Evolutionary conservation across 2,888 invertebrate species (phyloP).

Genomic region (Ormyrus labotus): DNA sequence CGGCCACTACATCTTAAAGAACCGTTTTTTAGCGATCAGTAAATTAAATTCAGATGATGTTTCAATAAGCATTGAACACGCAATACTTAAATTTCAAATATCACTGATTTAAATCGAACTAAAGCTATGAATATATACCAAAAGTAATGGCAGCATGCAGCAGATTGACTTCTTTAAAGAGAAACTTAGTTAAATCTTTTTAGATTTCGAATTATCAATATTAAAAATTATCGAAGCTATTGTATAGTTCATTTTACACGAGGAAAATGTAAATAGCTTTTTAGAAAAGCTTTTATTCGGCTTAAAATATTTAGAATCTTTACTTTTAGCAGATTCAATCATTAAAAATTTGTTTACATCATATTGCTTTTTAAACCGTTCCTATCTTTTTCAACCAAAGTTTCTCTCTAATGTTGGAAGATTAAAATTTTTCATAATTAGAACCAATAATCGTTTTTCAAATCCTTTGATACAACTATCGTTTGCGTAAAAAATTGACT

Average conservation of each 20-base stretch:
- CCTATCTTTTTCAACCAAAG: not conserved
- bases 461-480: slow-evolving; percentile 29
- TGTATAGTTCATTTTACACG: slow-evolving; percentile 1
- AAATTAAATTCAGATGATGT: slow-evolving; percentile 35
- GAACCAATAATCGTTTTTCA: slow-evolving; percentile 14
- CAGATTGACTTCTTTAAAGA: slow-evolving; percentile 12
- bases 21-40: slow-evolving; percentile 36
- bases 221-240: not conserved
- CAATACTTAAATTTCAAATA: slow-evolving; percentile 31
- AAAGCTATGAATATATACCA: slow-evolving; percentile 32
- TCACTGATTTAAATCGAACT: slow-evolving; percentile 30
- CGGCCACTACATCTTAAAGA: slow-evolving; percentile 25
- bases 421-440: slow-evolving; percentile 34
- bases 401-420: slow-evolving; percentile 4
- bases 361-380: not conserved
- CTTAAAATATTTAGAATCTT: not conserved
- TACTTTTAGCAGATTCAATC: too few species aligned
- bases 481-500: slow-evolving; percentile 58
- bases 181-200: slow-evolving; percentile 16
- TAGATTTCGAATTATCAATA: not conserved
- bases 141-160: slow-evolving; percentile 45
- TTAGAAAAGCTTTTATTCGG: not conserved
- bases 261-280: not conserved
- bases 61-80: slow-evolving; percentile 23
- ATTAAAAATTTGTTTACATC: not conserved